Evolutionary conservation across 30 jellyfish, hydroid and myxozoan species (phyloP).

Genomic region (Turritopsis dohrnii): DNA sequence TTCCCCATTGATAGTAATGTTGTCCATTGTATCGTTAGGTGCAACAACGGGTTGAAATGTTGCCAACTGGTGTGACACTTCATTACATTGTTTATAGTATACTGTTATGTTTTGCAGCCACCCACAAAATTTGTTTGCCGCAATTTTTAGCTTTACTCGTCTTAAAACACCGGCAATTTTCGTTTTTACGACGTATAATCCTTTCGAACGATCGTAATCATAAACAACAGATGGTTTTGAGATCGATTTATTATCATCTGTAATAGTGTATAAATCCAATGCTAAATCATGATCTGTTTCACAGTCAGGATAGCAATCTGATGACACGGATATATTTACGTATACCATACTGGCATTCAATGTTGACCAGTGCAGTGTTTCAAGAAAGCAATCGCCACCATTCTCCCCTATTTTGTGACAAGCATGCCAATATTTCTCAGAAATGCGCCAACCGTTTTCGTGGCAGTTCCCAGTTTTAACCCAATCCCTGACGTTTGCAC

Average conservation of each 20-base stretch:
- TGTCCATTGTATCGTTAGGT: background rate
- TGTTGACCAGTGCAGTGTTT: background rate
- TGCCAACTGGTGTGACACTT: background rate
- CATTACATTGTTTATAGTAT: background rate
- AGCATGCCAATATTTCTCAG: background rate
- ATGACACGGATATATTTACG: background rate
- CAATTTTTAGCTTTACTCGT: background rate
- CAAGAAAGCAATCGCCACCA: background rate
- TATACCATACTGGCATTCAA: background rate
- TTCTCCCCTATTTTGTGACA: background rate
- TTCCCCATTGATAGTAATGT: background rate
- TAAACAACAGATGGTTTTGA: background rate
- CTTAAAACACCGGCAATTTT: background rate
- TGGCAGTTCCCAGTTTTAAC: background rate
- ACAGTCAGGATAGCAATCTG: background rate
- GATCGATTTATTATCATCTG: background rate
- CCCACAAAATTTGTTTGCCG: background rate
- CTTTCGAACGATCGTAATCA: background rate
- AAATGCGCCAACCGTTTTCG: background rate
- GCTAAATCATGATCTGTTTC: background rate
- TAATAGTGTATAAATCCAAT: background rate
- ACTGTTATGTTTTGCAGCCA: background rate
- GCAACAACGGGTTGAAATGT: background rate
- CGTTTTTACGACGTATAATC: background rate
- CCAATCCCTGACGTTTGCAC: background rate